Conservation (phyloP, 92 coral and sea anemone genomes). For the Ricordea florida region DNA sequence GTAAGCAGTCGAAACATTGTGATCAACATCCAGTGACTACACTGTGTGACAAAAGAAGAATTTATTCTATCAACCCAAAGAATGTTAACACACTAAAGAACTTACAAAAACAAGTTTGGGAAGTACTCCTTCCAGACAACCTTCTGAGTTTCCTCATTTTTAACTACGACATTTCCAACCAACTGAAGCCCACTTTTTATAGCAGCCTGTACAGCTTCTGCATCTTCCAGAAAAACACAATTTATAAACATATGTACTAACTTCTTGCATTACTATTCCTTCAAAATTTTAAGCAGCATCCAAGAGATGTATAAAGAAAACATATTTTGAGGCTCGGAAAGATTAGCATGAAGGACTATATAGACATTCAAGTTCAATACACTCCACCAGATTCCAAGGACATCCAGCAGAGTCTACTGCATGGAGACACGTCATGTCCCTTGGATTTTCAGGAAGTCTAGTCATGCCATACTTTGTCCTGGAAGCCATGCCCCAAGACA, state of each 20-base stretch:
- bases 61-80: neutral
- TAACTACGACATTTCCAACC: slow-evolving; percentile 83
- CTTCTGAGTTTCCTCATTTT: slow-evolving; percentile 62
- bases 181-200: slow-evolving; percentile 83
- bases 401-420: no score
- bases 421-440: no score
- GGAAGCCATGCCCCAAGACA: no score
- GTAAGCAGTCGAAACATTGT: no score
- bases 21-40: neutral
- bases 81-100: neutral
- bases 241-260: neutral
- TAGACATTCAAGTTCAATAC: no score
- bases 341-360: no score
- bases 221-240: neutral
- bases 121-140: slow-evolving; percentile 79
- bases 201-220: slow-evolving; percentile 39
- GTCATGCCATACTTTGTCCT: no score
- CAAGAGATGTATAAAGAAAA: no score
- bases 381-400: no score
- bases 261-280: neutral
- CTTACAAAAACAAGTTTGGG: slow-evolving; percentile 84
- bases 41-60: neutral
- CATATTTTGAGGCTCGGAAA: no score
- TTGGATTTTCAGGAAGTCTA: no score
- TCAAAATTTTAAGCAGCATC: no score